phyloP scores from a whole-genome alignment of 1,140 invertebrate species.

The Platorchestia sp. region DNA sequence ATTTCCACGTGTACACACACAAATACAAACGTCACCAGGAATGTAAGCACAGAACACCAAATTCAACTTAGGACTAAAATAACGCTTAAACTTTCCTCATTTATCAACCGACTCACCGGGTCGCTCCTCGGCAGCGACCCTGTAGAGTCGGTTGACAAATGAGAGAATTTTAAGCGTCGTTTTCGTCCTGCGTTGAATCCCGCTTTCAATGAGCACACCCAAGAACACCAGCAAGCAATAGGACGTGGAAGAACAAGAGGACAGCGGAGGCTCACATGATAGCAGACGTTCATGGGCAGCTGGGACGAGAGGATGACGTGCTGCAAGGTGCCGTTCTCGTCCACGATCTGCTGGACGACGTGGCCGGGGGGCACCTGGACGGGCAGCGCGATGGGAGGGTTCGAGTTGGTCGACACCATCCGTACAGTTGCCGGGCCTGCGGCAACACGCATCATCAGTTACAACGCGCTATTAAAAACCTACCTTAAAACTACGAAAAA shows the following conservation, averaged over 20 bases:
- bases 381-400: conserved; percentile 84
- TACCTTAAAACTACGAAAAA: background rate
- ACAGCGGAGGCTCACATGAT: conserved; percentile 66
- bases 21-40: background rate
- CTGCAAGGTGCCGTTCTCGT: conserved; percentile 86
- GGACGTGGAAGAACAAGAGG: background rate
- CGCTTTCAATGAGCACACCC: background rate
- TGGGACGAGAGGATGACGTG: conserved; percentile 87
- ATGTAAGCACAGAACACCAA: background rate
- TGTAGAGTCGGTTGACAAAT: no score
- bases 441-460: conserved; percentile 61
- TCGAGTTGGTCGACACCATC: conserved; percentile 85
- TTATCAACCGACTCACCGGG: no score
- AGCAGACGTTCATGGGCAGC: conserved; percentile 73
- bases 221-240: background rate
- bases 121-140: no score
- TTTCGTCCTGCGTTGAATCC: background rate
- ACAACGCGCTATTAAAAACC: background rate
- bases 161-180: no score
- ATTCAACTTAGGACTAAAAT: background rate
- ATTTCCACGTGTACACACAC: background rate
- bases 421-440: conserved; percentile 83
- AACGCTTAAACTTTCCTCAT: background rate
- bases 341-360: conserved; percentile 90
- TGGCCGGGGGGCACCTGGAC: conserved; percentile 91